phyloP scores from a whole-genome alignment of 2,888 invertebrate species.

The Eudasyphora cyanicolor region DNA sequence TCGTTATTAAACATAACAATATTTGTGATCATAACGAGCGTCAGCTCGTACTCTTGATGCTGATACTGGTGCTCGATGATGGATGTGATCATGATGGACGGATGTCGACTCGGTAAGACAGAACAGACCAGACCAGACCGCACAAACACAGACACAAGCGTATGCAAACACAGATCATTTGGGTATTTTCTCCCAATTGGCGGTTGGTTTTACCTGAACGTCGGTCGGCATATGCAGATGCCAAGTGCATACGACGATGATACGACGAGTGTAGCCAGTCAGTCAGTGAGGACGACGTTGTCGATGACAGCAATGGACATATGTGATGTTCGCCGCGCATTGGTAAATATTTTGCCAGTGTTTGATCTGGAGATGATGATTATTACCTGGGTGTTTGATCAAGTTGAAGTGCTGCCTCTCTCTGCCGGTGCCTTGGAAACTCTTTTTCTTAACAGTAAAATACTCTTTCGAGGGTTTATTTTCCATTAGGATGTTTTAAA shows the following conservation, averaged over 20 bases:
- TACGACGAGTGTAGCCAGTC: too few species aligned
- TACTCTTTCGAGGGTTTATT: slow-evolving; percentile 19
- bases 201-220: slow-evolving; percentile 26
- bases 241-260: not conserved
- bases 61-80: not conserved
- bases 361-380: slow-evolving; percentile 47
- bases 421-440: not conserved
- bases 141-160: not conserved
- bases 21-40: not conserved
- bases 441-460: not conserved
- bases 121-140: not conserved
- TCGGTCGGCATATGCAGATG: not conserved
- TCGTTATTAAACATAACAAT: slow-evolving; percentile 19
- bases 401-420: slow-evolving; percentile 24
- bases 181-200: not conserved
- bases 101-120: not conserved
- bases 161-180: slow-evolving; percentile 1
- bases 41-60: too few species aligned
- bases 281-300: too few species aligned
- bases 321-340: slow-evolving; percentile 61
- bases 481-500: slow-evolving; percentile 42
- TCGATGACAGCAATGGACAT: too few species aligned
- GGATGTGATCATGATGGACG: not conserved
- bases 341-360: slow-evolving; percentile 63
- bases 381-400: slow-evolving; percentile 60